phyloP scores from a whole-genome alignment of 2,113 vertebrate species.

The Hymenochirus boettgeri region DNA sequence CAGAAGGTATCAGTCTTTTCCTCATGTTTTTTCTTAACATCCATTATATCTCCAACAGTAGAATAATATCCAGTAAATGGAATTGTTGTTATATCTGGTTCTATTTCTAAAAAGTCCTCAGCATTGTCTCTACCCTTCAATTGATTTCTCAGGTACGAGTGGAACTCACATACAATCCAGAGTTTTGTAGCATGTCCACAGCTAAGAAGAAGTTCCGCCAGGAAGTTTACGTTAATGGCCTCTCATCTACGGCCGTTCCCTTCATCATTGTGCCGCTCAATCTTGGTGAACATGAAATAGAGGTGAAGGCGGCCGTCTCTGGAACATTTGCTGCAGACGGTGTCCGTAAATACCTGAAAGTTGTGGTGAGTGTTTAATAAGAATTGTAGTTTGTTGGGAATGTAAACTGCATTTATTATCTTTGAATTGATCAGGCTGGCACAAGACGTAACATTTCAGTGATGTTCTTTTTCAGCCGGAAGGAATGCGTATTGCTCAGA shows the following conservation, averaged over 20 bases:
- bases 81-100: too few relatives aligned
- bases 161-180: conserved; percentile 62
- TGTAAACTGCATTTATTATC: too few relatives aligned
- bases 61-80: too few relatives aligned
- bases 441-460: too few relatives aligned
- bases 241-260: conserved; percentile 59
- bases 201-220: conserved; percentile 51
- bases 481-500: conserved; percentile 61
- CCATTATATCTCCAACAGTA: too few relatives aligned
- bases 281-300: conserved; percentile 58
- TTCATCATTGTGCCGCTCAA: conserved; percentile 75
- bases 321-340: conserved; percentile 56
- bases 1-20: too few relatives aligned
- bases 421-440: too few relatives aligned
- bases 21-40: too few relatives aligned
- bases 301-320: conserved; percentile 72
- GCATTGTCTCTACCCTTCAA: too few relatives aligned
- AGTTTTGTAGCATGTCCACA: conserved; percentile 78
- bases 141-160: conserved; percentile 64
- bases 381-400: too few relatives aligned
- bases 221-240: conserved; percentile 33
- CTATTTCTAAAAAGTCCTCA: too few relatives aligned
- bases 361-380: conserved; percentile 91
- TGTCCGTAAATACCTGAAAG: conserved; percentile 69
- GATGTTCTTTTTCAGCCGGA: conserved; percentile 63